Percentiles rank a stretch among this genome's conserved stretches.
These are phyloP conservation scores for Mycteria americana DNA, from an alignment of 2,797 vertebrate species.

Conservation along the genomic window DNA sequence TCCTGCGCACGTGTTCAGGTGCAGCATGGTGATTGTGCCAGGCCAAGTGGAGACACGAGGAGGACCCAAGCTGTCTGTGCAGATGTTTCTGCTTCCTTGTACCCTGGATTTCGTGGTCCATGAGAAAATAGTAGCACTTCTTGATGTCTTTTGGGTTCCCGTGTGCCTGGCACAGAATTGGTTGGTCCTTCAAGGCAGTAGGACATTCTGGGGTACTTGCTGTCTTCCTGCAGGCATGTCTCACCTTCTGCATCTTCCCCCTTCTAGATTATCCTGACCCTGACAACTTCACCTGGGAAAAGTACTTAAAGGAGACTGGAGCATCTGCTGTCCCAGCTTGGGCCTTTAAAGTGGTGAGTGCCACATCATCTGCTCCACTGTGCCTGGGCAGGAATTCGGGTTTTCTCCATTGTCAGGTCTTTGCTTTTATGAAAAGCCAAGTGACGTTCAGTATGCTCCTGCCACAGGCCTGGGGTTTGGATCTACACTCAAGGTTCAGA, in stretches of 20 bases:
- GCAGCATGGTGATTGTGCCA: background rate
- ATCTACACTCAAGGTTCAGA: background rate
- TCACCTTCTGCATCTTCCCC: slow-evolving; percentile 8
- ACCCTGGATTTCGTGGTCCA: background rate
- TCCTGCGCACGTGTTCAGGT: background rate
- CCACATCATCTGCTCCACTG: background rate
- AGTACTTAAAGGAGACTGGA: slow-evolving; percentile 91
- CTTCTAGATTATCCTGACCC: slow-evolving; percentile 91
- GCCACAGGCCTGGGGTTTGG: background rate
- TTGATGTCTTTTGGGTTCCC: background rate
- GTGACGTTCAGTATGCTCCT: background rate
- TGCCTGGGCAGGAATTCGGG: background rate
- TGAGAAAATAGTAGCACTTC: background rate
- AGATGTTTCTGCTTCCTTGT: background rate
- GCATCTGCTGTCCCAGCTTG: slow-evolving; percentile 86
- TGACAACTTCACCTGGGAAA: slow-evolving; percentile 91
- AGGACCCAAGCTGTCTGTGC: background rate
- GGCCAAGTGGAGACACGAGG: background rate
- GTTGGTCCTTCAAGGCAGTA: background rate
- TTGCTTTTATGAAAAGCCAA: background rate
- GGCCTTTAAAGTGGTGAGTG: slow-evolving; percentile 90
- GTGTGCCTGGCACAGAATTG: background rate
- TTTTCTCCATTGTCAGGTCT: background rate
- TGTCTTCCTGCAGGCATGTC: background rate
- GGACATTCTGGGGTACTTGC: background rate